phyloP scores from a whole-genome alignment of 2,888 invertebrate species.

The Pseudoips prasinana region DNA sequence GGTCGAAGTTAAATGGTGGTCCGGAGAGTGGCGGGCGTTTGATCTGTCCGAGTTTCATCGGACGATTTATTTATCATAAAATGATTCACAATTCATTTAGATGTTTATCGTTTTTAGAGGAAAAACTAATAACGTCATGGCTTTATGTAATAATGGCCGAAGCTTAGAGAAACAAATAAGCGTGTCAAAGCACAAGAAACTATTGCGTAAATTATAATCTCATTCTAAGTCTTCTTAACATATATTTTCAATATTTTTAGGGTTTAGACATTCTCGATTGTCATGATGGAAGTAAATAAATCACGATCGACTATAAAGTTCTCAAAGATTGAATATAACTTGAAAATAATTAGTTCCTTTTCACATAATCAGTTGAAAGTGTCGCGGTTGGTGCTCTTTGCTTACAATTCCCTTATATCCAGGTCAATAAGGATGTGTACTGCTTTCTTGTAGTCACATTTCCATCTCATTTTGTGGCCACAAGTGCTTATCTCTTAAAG shows the following conservation, averaged over 20 bases:
- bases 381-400: conserved; percentile 2
- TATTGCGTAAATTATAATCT: conserved; percentile 2
- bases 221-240: conserved; percentile 1
- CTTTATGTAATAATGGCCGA: conserved; percentile 29
- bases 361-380: conserved; percentile 9
- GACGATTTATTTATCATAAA: conserved; percentile 71
- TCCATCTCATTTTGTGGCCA: conserved; percentile 17
- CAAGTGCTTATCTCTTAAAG: conserved; percentile 10
- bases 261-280: no score
- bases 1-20: conserved; percentile 42
- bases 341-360: no score
- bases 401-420: conserved; percentile 7
- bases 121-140: conserved; percentile 70
- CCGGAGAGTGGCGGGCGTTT: conserved; percentile 46
- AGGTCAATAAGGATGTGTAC: no score
- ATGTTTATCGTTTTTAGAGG: conserved; percentile 73
- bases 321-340: no score
- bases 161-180: conserved; percentile 12
- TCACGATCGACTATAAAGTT: no score
- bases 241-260: no score
- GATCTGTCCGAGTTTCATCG: conserved; percentile 60
- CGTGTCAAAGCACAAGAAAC: conserved; percentile 6
- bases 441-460: conserved; percentile 17
- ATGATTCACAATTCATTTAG: conserved; percentile 70
- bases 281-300: no score